Conservation (phyloP, 2,888 invertebrate species). For the Alviniconcha strummeri region DNA sequence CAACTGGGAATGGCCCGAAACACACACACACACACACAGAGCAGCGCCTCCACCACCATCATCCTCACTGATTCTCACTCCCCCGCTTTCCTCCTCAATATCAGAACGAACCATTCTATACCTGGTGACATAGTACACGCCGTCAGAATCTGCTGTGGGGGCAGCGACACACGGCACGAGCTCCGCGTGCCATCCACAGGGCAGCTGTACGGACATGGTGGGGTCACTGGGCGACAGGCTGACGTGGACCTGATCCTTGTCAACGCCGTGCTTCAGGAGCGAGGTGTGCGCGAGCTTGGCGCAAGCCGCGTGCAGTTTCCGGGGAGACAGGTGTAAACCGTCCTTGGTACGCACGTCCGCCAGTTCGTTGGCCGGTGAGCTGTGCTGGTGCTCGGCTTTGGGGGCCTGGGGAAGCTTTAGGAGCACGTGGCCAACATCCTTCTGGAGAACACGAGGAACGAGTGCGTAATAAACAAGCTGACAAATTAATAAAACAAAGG, state of each 20-base stretch:
- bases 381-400: neutral
- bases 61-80: too few relatives aligned
- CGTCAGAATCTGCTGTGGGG: neutral
- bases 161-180: slow-evolving; percentile 31
- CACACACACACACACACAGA: too few relatives aligned
- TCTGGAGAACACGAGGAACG: neutral
- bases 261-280: slow-evolving; percentile 39
- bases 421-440: slow-evolving; percentile 21
- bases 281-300: slow-evolving; percentile 52
- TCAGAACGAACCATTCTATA: neutral
- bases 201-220: slow-evolving; percentile 18
- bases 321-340: slow-evolving; percentile 54
- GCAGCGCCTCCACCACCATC: too few relatives aligned
- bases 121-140: slow-evolving; percentile 26
- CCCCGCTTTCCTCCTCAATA: too few relatives aligned
- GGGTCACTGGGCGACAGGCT: neutral
- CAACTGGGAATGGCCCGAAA: too few relatives aligned
- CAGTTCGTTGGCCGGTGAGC: neutral
- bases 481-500: too few relatives aligned
- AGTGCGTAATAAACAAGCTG: too few relatives aligned
- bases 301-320: slow-evolving; percentile 51
- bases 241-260: slow-evolving; percentile 11
- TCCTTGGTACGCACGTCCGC: slow-evolving; percentile 53
- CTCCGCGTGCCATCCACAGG: slow-evolving; percentile 34
- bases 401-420: slow-evolving; percentile 23